A percentile compares a stretch with the other conserved stretches of the same genome.
Evolutionary conservation across 2,113 vertebrate species (phyloP).

Genomic region (Cygnus atratus): DNA sequence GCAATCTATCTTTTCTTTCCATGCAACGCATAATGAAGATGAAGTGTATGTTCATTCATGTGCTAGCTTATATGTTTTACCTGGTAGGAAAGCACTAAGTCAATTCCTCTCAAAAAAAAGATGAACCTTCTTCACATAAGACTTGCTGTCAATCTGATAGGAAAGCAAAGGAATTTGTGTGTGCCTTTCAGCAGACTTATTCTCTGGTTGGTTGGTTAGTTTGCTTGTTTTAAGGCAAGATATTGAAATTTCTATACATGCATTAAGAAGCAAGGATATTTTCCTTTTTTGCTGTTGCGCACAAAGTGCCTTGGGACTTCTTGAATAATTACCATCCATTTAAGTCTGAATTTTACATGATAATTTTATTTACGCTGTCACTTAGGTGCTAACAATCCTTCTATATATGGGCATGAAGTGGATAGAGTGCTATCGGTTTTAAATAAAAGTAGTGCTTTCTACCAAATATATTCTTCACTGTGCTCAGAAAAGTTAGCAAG

Average conservation of each 20-base stretch:
- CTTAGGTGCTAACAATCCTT: background rate
- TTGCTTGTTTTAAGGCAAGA: background rate
- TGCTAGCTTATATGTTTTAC: background rate
- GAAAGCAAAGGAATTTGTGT: background rate
- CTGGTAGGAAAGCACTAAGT: background rate
- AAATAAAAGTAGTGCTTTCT: background rate
- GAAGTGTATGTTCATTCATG: background rate
- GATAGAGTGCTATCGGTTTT: background rate
- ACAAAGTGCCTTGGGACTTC: background rate
- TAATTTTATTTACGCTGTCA: conserved; percentile 21
- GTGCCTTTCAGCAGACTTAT: background rate
- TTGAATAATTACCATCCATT: background rate
- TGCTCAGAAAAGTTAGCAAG: background rate
- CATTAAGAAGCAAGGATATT: background rate
- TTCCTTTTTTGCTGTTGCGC: background rate
- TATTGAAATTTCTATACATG: background rate
- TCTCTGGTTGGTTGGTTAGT: background rate
- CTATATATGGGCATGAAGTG: background rate
- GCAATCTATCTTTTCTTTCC: background rate
- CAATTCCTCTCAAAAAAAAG: background rate
- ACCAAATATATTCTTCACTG: background rate
- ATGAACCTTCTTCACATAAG: background rate
- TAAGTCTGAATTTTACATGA: background rate
- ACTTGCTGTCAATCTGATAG: background rate
- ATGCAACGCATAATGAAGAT: background rate